These are phyloP conservation scores for Philypnodon macrostomus DNA, from an alignment of 2,797 vertebrate species.

Conservation along the genomic window DNA sequence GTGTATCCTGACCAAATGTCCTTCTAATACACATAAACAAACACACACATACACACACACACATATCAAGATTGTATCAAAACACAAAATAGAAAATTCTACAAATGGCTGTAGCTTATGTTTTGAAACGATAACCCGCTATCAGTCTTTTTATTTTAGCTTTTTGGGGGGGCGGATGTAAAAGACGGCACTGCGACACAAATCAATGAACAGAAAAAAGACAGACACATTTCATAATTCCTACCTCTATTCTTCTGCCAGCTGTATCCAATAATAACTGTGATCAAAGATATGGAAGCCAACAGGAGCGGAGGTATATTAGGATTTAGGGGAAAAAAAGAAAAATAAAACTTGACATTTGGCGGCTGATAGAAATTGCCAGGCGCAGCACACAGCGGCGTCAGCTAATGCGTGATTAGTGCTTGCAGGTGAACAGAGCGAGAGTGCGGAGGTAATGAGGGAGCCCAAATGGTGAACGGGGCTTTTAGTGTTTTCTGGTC, in stretches of 20 bases:
- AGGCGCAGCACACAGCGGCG: conserved; percentile 9
- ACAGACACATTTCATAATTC: conserved; percentile 34
- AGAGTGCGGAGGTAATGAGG: conserved; percentile 30
- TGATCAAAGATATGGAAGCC: conserved; percentile 23
- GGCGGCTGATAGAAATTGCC: conserved; percentile 39
- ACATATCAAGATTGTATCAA: no score
- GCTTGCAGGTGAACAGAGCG: conserved; percentile 20
- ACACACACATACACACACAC: no score
- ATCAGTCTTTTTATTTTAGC: conserved; percentile 58
- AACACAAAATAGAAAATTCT: no score
- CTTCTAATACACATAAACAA: neutral
- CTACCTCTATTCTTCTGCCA: conserved; percentile 15
- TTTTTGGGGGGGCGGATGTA: conserved; percentile 32
- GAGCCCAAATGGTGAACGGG: conserved; percentile 17
- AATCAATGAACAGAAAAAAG: conserved; percentile 39
- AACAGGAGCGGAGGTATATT: conserved; percentile 17
- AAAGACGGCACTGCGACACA: conserved; percentile 30
- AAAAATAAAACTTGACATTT: conserved; percentile 69
- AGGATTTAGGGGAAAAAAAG: conserved; percentile 38
- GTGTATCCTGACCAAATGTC: no score
- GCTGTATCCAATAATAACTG: conserved; percentile 36
- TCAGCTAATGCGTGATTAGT: conserved; percentile 32
- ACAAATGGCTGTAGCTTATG: no score
- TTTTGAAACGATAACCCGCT: conserved; percentile 47
- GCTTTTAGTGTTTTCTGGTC: conserved; percentile 9